Evolutionary conservation across 2,113 vertebrate species (phyloP).

Genomic region (Dicerorhinus sumatrensis): DNA sequence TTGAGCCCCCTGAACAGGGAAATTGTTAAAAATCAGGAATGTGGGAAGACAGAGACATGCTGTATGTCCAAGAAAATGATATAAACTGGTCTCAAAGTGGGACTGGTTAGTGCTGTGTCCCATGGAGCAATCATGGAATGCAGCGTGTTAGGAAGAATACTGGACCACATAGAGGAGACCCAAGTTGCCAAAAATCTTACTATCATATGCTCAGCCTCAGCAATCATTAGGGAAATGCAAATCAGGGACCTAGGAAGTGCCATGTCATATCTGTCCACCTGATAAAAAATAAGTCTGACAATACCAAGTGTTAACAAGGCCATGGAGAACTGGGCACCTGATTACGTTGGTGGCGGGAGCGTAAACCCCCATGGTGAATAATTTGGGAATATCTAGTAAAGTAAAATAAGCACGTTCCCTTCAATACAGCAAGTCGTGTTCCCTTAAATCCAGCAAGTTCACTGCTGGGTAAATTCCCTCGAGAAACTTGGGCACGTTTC

Average conservation of each 20-base stretch:
- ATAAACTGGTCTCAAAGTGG: not conserved
- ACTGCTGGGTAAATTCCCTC: not conserved
- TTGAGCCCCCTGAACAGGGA: not conserved
- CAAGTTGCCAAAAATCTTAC: too few relatives aligned
- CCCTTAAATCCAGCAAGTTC: not conserved
- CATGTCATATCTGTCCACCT: not conserved
- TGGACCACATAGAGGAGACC: not conserved
- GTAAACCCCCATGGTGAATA: not conserved
- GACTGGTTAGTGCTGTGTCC: not conserved
- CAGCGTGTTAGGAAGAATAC: not conserved
- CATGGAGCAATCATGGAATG: rapidly evolving
- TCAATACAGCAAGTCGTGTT: not conserved
- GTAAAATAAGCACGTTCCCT: not conserved
- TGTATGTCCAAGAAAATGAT: not conserved
- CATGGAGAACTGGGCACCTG: not conserved
- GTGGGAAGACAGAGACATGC: not conserved
- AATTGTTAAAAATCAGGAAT: not conserved
- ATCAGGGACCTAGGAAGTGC: not conserved
- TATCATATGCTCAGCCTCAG: not conserved
- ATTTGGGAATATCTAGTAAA: not conserved
- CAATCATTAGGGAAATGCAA: not conserved
- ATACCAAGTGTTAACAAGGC: not conserved
- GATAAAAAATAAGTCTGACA: not conserved
- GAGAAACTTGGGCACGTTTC: not conserved
- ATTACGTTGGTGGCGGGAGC: not conserved